phyloP scores from a whole-genome alignment of 2,888 invertebrate genomes.

The Mythimna lalbum region DNA sequence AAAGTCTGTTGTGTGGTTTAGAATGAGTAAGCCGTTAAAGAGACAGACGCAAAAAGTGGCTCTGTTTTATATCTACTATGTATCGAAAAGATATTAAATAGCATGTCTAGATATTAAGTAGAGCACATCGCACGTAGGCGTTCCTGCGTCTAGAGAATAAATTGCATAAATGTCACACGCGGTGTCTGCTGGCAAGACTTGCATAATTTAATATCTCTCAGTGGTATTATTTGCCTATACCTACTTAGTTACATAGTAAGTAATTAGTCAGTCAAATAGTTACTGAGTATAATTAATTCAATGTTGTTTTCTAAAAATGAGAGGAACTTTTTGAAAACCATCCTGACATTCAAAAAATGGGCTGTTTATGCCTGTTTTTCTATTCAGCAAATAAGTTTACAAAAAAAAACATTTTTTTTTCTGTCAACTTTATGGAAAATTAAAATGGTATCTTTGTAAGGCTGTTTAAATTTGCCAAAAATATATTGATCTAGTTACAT shows the following conservation, averaged over 20 bases:
- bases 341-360: no score
- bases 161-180: slow-evolving; percentile 4
- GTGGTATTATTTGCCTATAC: background rate
- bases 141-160: background rate
- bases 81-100: background rate
- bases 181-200: background rate
- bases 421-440: no score
- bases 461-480: no score
- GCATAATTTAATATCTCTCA: background rate
- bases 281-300: no score
- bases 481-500: no score
- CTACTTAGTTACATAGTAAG: background rate
- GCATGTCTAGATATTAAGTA: background rate
- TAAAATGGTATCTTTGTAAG: no score
- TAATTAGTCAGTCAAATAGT: background rate
- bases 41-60: no score
- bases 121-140: background rate
- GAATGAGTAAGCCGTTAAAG: no score
- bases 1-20: no score
- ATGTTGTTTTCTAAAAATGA: background rate
- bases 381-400: no score
- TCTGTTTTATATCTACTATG: background rate
- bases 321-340: background rate
- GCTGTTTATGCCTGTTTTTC: no score
- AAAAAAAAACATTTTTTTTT: no score